phyloP scores from a whole-genome alignment of 2,113 vertebrate species.

The Ancistrus triradiatus region DNA sequence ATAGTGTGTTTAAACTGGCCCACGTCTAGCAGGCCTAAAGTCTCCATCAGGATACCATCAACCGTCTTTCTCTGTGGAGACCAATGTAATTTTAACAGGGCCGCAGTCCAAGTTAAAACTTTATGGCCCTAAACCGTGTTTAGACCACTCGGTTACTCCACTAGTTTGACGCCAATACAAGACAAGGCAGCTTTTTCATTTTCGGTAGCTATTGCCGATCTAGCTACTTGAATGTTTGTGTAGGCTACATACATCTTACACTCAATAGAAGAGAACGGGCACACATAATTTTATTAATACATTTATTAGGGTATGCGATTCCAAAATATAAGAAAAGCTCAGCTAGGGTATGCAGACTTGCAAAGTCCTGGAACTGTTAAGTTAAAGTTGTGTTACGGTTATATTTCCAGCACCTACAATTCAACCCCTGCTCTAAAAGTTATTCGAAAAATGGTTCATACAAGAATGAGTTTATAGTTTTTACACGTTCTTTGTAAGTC shows the following conservation, averaged over 20 bases:
- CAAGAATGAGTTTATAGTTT: no score
- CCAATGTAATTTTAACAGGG: conserved; percentile 42
- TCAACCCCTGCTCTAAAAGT: no score
- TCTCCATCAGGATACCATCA: conserved; percentile 17
- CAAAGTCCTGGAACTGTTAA: no score
- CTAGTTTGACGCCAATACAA: conserved; percentile 6
- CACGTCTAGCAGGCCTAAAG: background rate
- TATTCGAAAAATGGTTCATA: no score
- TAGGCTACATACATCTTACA: background rate
- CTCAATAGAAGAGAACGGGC: background rate
- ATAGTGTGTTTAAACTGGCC: conserved; percentile 2
- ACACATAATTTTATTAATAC: no score
- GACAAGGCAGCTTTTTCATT: conserved; percentile 16
- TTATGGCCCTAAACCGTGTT: conserved; percentile 45
- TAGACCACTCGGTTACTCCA: conserved; percentile 29
- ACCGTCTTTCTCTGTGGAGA: conserved; percentile 18
- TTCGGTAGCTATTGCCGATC: background rate
- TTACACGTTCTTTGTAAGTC: no score
- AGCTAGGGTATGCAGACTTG: no score
- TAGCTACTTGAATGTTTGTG: no score
- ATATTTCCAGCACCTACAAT: no score
- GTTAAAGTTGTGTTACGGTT: no score
- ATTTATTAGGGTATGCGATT: no score
- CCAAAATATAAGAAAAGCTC: no score
- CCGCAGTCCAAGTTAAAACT: conserved; percentile 42